These are phyloP conservation scores for Plemyria rubiginata DNA, from an alignment of 2,888 invertebrate species.

Conservation along the genomic window DNA sequence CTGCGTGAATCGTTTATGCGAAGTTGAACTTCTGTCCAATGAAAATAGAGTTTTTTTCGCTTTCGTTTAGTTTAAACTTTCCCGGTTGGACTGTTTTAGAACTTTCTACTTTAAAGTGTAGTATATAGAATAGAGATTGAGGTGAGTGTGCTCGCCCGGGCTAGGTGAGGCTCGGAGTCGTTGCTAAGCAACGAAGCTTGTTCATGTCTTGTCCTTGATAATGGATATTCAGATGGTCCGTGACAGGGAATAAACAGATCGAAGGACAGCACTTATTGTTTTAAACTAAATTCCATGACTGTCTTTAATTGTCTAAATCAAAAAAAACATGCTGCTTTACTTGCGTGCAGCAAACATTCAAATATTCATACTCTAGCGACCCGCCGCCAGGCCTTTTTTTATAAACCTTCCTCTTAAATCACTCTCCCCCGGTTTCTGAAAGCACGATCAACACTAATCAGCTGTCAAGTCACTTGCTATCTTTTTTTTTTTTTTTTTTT, in stretches of 20 bases:
- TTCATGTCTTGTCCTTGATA: constrained; percentile 40
- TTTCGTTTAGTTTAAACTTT: neutral
- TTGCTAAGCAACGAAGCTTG: constrained; percentile 40
- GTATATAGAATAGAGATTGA: constrained; percentile 20
- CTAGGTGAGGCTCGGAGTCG: constrained; percentile 36
- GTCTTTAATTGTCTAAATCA: no score
- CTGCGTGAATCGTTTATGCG: neutral
- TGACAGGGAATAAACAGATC: constrained; percentile 21
- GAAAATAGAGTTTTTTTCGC: constrained; percentile 13
- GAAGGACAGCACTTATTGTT: constrained; percentile 11
- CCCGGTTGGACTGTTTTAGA: neutral
- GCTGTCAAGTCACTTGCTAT: no score
- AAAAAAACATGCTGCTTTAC: no score
- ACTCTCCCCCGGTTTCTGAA: no score
- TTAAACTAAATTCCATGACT: constrained; percentile 1
- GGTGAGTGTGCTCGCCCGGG: constrained; percentile 29
- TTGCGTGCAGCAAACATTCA: no score
- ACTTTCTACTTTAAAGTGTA: constrained; percentile 14
- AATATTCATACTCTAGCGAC: no score
- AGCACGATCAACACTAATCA: no score
- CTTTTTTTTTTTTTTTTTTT: no score
- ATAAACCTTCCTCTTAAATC: no score
- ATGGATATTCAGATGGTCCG: constrained; percentile 39
- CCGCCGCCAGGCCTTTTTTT: no score
- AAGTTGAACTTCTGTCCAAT: constrained; percentile 7